phyloP scores from a whole-genome alignment of 2,888 invertebrate genomes.

The Leptinotarsa rubiginosa region DNA sequence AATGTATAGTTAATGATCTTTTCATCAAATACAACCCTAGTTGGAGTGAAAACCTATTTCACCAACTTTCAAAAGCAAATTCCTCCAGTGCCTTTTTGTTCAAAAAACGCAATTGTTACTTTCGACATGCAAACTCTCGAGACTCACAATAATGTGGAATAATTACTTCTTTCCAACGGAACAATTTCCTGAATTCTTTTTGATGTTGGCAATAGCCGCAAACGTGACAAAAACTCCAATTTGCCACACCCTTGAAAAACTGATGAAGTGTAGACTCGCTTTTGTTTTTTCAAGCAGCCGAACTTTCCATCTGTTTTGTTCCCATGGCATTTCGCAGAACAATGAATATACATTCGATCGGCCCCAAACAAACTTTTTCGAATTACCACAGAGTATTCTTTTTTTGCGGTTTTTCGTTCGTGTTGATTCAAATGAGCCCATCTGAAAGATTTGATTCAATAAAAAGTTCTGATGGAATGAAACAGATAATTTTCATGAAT shows the following conservation, averaged over 20 bases:
- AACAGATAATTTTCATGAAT: neutral
- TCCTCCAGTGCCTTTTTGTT: too few species aligned
- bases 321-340: slow-evolving; percentile 26
- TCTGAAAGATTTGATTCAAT: slow-evolving; percentile 1
- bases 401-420: neutral
- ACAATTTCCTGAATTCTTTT: neutral
- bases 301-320: slow-evolving; percentile 30
- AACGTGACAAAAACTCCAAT: slow-evolving; percentile 17
- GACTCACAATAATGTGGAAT: too few species aligned
- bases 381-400: slow-evolving; percentile 12
- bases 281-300: slow-evolving; percentile 28
- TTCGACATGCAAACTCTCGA: too few species aligned
- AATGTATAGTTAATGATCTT: too few species aligned
- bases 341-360: slow-evolving; percentile 29
- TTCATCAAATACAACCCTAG: too few species aligned
- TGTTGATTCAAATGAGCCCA: slow-evolving; percentile 6
- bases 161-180: too few species aligned
- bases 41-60: too few species aligned
- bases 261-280: slow-evolving; percentile 19
- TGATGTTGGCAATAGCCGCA: neutral
- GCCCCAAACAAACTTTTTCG: slow-evolving; percentile 25
- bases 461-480: neutral
- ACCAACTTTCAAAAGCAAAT: too few species aligned
- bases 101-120: too few species aligned
- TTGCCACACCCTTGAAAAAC: slow-evolving; percentile 3